Percentiles rank a stretch among this genome's conserved stretches.
These are phyloP conservation scores for Sarcophaga rosellei DNA, from an alignment of 2,888 invertebrate genomes.

Conservation along the genomic window DNA sequence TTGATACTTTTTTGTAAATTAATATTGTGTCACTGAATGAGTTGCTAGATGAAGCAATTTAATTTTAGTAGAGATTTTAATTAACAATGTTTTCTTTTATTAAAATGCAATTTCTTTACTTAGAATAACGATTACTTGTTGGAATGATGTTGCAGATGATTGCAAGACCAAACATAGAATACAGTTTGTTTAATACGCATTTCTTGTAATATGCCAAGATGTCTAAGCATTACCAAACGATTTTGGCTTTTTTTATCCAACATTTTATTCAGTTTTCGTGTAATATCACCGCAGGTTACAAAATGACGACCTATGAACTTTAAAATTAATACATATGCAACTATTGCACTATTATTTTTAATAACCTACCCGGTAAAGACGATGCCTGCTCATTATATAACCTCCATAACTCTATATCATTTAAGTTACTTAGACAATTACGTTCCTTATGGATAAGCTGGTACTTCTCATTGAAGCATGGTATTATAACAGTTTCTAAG, in stretches of 20 bases:
- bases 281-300: slow-evolving; percentile 75
- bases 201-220: slow-evolving; percentile 74
- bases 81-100: neutral
- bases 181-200: slow-evolving; percentile 73
- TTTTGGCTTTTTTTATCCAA: slow-evolving; percentile 74
- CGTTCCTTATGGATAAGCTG: slow-evolving; percentile 73
- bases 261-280: slow-evolving; percentile 73
- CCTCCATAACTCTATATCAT: slow-evolving; percentile 74
- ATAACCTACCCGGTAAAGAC: slow-evolving; percentile 72
- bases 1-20: no score
- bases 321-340: slow-evolving; percentile 5
- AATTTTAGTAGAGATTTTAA: no score
- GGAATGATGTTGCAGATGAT: slow-evolving; percentile 7
- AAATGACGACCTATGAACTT: slow-evolving; percentile 72
- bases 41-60: no score
- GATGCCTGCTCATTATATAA: slow-evolving; percentile 72
- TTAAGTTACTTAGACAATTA: slow-evolving; percentile 70
- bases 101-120: neutral
- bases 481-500: slow-evolving; percentile 71
- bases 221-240: slow-evolving; percentile 74
- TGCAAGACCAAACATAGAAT: slow-evolving; percentile 73
- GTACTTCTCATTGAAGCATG: slow-evolving; percentile 76
- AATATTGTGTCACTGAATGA: no score
- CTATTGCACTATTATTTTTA: neutral
- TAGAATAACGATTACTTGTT: neutral